Evolutionary conservation across 2,113 vertebrate genomes (phyloP).

Genomic region (Blennius ocellaris): DNA sequence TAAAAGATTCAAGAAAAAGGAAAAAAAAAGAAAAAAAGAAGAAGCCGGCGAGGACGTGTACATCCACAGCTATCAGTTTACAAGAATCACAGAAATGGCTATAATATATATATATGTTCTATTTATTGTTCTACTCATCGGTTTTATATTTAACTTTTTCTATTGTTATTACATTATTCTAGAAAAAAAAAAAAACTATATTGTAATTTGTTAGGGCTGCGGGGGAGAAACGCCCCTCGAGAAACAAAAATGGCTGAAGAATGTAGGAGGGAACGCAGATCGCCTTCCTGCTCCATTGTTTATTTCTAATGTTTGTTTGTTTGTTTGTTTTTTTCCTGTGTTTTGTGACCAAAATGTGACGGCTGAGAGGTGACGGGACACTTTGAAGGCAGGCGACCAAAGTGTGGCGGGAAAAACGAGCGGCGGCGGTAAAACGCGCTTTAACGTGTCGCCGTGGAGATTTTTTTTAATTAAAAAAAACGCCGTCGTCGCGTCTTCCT

Average conservation of each 20-base stretch:
- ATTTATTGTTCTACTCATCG: conserved; percentile 79
- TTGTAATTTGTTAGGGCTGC: conserved; percentile 74
- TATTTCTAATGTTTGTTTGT: conserved; percentile 60
- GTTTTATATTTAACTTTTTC: conserved; percentile 81
- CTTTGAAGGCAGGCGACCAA: conserved; percentile 6
- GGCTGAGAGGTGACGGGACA: conserved; percentile 29
- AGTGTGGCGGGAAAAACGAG: too few relatives aligned
- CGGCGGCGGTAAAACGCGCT: too few relatives aligned
- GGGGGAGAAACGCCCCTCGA: conserved; percentile 78
- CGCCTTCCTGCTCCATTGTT: conserved; percentile 73
- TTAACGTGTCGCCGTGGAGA: too few relatives aligned
- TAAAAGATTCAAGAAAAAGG: conserved; percentile 34
- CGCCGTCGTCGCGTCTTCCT: too few relatives aligned
- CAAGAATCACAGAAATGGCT: conserved; percentile 66
- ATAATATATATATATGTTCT: conserved; percentile 72
- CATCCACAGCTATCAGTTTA: conserved; percentile 64
- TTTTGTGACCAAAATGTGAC: conserved; percentile 79
- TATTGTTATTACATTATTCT: conserved; percentile 80
- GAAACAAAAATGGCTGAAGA: conserved; percentile 90
- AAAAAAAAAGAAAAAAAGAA: too few relatives aligned
- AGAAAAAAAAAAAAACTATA: conserved; percentile 51
- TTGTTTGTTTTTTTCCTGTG: conserved; percentile 70
- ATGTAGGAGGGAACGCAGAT: conserved; percentile 91
- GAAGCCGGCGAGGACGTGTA: conserved; percentile 53
- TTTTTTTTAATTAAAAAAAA: too few relatives aligned